phyloP scores from a whole-genome alignment of 2,888 invertebrate species.

The Ryuthela nishihirai region DNA sequence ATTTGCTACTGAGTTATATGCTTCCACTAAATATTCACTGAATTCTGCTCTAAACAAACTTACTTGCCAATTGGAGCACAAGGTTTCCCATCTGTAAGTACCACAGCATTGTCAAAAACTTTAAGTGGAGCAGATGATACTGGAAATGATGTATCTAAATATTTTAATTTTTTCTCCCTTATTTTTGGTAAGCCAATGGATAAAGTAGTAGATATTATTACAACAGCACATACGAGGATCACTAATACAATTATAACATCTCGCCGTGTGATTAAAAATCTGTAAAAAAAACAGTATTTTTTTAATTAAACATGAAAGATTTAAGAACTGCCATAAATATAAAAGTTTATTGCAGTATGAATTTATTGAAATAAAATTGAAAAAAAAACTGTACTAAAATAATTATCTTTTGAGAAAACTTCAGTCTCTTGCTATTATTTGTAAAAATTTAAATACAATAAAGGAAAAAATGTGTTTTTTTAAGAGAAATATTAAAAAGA shows the following conservation, averaged over 20 bases:
- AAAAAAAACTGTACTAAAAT: no score
- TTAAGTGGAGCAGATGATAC: slow-evolving; percentile 16
- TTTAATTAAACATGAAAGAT: no score
- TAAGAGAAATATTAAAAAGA: no score
- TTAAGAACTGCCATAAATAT: no score
- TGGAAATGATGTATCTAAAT: slow-evolving; percentile 27
- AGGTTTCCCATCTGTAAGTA: slow-evolving; percentile 27
- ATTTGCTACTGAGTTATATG: not conserved
- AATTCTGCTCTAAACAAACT: not conserved
- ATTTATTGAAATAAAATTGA: no score
- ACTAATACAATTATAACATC: slow-evolving; percentile 36
- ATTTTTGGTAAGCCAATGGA: slow-evolving; percentile 39
- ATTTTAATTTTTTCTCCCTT: slow-evolving; percentile 22
- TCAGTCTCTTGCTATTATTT: no score
- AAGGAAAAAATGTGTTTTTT: no score
- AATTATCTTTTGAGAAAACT: no score
- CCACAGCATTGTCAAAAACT: slow-evolving; percentile 17
- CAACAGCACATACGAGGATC: slow-evolving; percentile 21
- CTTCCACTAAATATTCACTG: not conserved
- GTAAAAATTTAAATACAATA: no score
- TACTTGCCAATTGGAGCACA: slow-evolving; percentile 39
- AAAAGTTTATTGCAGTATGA: no score
- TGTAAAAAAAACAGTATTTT: slow-evolving; percentile 22
- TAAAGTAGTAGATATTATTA: slow-evolving; percentile 30
- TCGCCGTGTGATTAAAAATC: slow-evolving; percentile 37